A percentile compares a stretch with the other conserved stretches of the same genome.
phyloP scores from a whole-genome alignment of 2,113 vertebrate species.

The Gnathonemus echidnorhynchus region DNA sequence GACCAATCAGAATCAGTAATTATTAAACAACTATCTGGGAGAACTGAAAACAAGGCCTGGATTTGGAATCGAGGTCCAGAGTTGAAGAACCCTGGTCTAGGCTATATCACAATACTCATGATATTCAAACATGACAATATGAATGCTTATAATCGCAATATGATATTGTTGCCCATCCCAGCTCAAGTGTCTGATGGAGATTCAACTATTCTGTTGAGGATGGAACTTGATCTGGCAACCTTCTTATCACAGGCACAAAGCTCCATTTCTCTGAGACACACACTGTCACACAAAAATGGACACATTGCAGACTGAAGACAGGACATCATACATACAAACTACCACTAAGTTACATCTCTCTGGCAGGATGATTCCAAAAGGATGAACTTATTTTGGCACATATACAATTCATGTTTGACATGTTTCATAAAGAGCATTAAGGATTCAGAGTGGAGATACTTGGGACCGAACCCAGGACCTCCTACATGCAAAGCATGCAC shows the following conservation, averaged over 20 bases:
- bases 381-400: not conserved
- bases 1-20: too few relatives aligned
- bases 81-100: not conserved
- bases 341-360: not conserved
- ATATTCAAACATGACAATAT: not conserved
- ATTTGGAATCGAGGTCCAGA: too few relatives aligned
- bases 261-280: not conserved
- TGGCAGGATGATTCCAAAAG: not conserved
- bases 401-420: not conserved
- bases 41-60: too few relatives aligned
- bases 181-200: not conserved
- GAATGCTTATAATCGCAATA: not conserved
- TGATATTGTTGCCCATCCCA: not conserved
- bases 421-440: not conserved
- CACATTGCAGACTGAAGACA: not conserved
- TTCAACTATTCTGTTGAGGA: not conserved
- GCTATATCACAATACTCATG: not conserved
- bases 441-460: not conserved
- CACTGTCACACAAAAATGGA: not conserved
- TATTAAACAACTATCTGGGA: too few relatives aligned
- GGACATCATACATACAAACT: not conserved
- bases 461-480: not conserved
- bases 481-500: not conserved
- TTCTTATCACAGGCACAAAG: not conserved
- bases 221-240: not conserved